Evolutionary conservation across 2,888 invertebrate species (phyloP), one percentile per base, ranked within the genome.

Genomic region (Enchytraeus crypticus): DNA sequence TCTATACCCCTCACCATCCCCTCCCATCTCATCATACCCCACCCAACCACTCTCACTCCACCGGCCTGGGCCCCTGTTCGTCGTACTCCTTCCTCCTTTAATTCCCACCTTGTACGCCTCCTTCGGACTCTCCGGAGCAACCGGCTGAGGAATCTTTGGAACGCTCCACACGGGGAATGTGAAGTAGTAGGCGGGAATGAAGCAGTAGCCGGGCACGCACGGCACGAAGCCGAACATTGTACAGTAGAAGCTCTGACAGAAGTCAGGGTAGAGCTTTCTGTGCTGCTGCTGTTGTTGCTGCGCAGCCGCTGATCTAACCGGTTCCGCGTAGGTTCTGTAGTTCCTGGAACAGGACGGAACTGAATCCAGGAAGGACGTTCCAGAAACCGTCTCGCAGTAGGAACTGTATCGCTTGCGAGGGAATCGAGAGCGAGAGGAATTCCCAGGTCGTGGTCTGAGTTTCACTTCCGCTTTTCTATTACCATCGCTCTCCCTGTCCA

Each of bases 71-170:
- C 30, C n/a, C 8, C 32, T 2, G 29, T 53, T 34, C 38, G 23
- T 54, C 43, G 21, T 3, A 11, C 23, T 54, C 54, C 21, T n/a
- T 51, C 33, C 18, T 1, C 3, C 3, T 21, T 18, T 1, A 21
- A n/a, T 26, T 38, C 34, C 26, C 55, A n/a, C 53, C 33, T 23
- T 21, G 11, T 11, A 8, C 49, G 8, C n/a, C 49, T 49, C 11
- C n/a, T 49, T 49, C 49, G 23, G n/a, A 21, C 49, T 8, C 49
- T 14, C n/a, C 38, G 8, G 38, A n/a, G 38, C 23, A 30, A 23
- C 21, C 4, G 18, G 85, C 71, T 88, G 86, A 73, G 88, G 87
- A 74, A 88, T 88, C 77, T 90, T 90, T 90, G 85, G 66, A 88
- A 88, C 32, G 79, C 86, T 57, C 57, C 57, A 57, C 18, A 47